Evolutionary conservation across 2,888 invertebrate species (phyloP).

Genomic region (Venusia cambrica): DNA sequence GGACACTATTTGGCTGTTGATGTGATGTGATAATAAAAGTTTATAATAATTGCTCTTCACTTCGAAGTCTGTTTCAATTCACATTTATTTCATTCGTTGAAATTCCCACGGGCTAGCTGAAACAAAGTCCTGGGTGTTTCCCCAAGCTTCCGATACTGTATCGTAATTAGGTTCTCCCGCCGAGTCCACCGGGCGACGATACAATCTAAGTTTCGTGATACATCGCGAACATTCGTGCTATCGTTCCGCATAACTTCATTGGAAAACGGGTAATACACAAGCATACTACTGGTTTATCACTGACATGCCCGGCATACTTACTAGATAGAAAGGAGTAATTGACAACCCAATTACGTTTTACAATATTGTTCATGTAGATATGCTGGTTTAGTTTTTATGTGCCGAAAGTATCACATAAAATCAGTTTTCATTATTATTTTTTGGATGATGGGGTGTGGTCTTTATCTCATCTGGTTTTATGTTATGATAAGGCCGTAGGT

Average conservation of each 20-base stretch:
- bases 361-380: too few relatives aligned
- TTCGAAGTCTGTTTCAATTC: too few relatives aligned
- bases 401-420: slow-evolving; percentile 10
- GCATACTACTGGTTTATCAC: too few relatives aligned
- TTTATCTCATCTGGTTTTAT: slow-evolving; percentile 1
- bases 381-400: slow-evolving; percentile 9
- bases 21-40: too few relatives aligned
- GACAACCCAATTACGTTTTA: slow-evolving; percentile 28
- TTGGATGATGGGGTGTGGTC: slow-evolving; percentile 12
- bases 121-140: too few relatives aligned
- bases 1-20: too few relatives aligned
- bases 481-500: too few relatives aligned
- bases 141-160: slow-evolving; percentile 6
- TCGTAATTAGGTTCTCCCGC: slow-evolving; percentile 15
- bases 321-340: slow-evolving; percentile 30
- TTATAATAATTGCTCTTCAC: too few relatives aligned
- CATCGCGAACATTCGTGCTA: slow-evolving; percentile 48
- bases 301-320: slow-evolving; percentile 31
- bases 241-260: slow-evolving; percentile 77
- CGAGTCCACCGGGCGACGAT: slow-evolving; percentile 15
- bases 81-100: too few relatives aligned
- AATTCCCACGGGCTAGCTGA: too few relatives aligned
- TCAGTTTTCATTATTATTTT: too few relatives aligned
- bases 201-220: slow-evolving; percentile 42
- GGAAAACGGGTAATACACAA: slow-evolving; percentile 59